These are phyloP conservation scores for Nannospalax galili DNA, from an alignment of 2,113 vertebrate species.

Conservation along the genomic window DNA sequence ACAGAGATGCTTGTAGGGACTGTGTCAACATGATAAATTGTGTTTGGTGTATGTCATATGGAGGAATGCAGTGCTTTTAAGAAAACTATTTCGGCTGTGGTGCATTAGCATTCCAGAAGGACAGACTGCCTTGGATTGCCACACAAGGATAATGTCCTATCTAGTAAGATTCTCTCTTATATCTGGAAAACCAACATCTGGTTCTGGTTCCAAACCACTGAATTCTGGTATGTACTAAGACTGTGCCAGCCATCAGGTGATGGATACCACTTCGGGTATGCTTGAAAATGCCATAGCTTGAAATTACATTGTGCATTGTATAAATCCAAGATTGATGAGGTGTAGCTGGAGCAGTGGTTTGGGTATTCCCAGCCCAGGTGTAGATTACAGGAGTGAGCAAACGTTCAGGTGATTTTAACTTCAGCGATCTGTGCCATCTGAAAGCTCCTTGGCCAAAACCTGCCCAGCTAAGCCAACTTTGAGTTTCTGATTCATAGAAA, in stretches of 20 bases:
- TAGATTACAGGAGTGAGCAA: constrained; percentile 47
- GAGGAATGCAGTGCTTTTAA: neutral
- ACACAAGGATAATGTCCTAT: constrained; percentile 14
- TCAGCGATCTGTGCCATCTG: constrained; percentile 22
- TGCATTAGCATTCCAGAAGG: constrained; percentile 26
- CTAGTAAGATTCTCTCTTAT: constrained; percentile 46
- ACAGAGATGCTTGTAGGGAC: neutral
- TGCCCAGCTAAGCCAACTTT: constrained; percentile 43
- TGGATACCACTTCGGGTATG: constrained; percentile 69
- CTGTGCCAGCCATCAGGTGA: constrained; percentile 61
- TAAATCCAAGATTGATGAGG: constrained; percentile 72
- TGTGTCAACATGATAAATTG: constrained; percentile 4
- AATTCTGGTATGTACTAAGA: constrained; percentile 66
- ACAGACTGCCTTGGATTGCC: neutral
- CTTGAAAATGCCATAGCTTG: constrained; percentile 47
- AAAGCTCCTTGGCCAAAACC: constrained; percentile 54
- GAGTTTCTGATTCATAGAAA: constrained; percentile 63
- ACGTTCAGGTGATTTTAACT: constrained; percentile 50
- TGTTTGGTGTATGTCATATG: neutral
- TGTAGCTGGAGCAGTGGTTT: constrained; percentile 64
- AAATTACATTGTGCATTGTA: constrained; percentile 71
- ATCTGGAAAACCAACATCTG: constrained; percentile 61
- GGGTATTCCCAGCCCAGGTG: constrained; percentile 58
- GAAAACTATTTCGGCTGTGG: constrained; percentile 1
- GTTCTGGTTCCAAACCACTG: constrained; percentile 76